Percentiles rank a stretch among this genome's conserved stretches.
These are phyloP conservation scores for Cerceris ruficornis DNA, from an alignment of 2,888 invertebrate species.

Conservation along the genomic window DNA sequence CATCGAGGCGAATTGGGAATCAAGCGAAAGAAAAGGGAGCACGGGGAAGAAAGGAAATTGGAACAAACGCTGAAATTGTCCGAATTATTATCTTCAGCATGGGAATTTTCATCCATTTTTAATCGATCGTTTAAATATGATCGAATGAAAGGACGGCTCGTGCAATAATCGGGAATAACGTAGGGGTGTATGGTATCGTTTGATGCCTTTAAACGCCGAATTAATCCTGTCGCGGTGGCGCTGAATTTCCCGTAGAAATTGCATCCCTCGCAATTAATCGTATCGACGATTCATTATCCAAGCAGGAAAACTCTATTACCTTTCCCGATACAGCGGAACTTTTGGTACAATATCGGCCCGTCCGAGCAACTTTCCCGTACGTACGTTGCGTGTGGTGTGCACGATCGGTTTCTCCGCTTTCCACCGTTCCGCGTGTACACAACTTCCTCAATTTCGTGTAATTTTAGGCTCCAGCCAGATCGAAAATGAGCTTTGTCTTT, in stretches of 20 bases:
- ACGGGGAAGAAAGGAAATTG: too few species aligned
- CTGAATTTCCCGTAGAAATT: constrained; percentile 48
- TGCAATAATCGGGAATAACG: constrained; percentile 7
- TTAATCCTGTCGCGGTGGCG: constrained; percentile 32
- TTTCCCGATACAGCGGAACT: constrained; percentile 37
- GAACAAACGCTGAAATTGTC: too few species aligned
- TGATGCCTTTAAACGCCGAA: constrained; percentile 31
- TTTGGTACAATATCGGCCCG: constrained; percentile 16
- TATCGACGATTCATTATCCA: constrained; percentile 56
- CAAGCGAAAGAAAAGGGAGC: too few species aligned
- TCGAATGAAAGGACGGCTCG: neutral
- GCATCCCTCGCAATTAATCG: constrained; percentile 49
- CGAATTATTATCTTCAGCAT: too few species aligned
- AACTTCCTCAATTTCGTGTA: constrained; percentile 25
- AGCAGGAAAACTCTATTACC: constrained; percentile 58
- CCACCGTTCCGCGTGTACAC: neutral
- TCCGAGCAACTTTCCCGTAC: constrained; percentile 37
- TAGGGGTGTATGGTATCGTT: neutral
- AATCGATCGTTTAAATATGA: too few species aligned
- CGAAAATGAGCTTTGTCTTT: constrained; percentile 9
- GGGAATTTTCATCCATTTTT: too few species aligned
- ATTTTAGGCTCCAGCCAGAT: constrained; percentile 3
- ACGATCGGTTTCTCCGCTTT: constrained; percentile 6
- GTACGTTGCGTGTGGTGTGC: neutral
- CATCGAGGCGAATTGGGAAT: too few species aligned